These are phyloP conservation scores for Amiota communis DNA, from an alignment of 2,888 invertebrate species.

Conservation along the genomic window DNA sequence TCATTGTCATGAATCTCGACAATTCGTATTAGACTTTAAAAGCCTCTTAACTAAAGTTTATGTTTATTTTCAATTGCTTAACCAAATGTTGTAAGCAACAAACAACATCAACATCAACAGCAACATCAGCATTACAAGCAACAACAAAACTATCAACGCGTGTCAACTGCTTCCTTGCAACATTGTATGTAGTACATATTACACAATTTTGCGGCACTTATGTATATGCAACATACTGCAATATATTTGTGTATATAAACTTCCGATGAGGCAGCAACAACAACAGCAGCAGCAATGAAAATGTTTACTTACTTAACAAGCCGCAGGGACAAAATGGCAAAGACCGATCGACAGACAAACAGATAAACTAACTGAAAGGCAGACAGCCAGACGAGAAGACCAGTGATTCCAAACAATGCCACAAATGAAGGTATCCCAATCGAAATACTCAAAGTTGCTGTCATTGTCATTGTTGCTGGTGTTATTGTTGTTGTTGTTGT, in stretches of 20 bases:
- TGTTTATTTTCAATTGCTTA: slow-evolving; percentile 10
- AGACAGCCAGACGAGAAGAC: not conserved
- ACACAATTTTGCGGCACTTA: slow-evolving; percentile 23
- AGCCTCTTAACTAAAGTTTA: slow-evolving; percentile 6
- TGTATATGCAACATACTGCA: not conserved
- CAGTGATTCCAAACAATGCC: not conserved
- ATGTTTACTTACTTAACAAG: slow-evolving; percentile 26
- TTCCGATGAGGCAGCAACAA: slow-evolving; percentile 2
- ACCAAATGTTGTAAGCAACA: not conserved
- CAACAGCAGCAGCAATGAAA: slow-evolving; percentile 2
- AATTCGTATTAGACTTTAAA: slow-evolving; percentile 4
- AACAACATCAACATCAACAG: slow-evolving; percentile 7
- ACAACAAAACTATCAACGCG: slow-evolving; percentile 25
- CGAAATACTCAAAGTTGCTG: not conserved
- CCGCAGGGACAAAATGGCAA: not conserved
- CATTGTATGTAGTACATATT: not conserved
- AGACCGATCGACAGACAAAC: not conserved
- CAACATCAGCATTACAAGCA: not conserved
- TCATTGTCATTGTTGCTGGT: not conserved
- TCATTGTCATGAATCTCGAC: not conserved
- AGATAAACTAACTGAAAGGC: not conserved
- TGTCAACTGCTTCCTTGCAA: slow-evolving; percentile 2
- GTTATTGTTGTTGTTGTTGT: not conserved
- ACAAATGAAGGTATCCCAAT: slow-evolving; percentile 1
- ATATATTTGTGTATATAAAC: not conserved